Evolutionary conservation across 2,888 invertebrate species (phyloP), one percentile per base, ranked within the genome.

Genomic region (Callinectes sapidus): DNA sequence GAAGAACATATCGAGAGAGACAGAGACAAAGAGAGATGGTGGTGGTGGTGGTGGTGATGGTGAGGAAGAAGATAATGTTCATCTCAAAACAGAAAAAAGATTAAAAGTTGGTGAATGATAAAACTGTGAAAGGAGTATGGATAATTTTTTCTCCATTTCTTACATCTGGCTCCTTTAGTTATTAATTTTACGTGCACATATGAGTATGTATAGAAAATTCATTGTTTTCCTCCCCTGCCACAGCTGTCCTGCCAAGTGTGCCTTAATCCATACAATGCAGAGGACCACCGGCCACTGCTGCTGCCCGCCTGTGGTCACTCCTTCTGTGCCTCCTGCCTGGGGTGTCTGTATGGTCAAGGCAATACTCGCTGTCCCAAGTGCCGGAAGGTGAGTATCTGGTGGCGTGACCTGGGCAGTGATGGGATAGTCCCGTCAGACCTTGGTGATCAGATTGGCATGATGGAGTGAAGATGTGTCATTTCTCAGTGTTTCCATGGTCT

Each of bases 281-380:
- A 28, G 32, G 8, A 16, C 39, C 90, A 92, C 23, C 86, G 61
- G 13, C 92, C 92, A 3, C 66, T 92, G 77, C 81, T 92, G 28
- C 87, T 92, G 39, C 92, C 92, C 23, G 81, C 81, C 55, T 92
- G 92, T 88, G 92, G 92, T 16, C 92, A 92, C 77, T 81, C 90
- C 48, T 92, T 92, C 42, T 92, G 92, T 48, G 54, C 87, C 48
- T 87, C 42, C 55, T 92, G 92, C 35, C 35, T 92, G 32, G 87
- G 87, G 14, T 39, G n/a, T 23, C 81, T 92, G n/a, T n/a, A 90
- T 13, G 32, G 16, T 28, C 90, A 92, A 81, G 48, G 66, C 55
- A 92, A 90, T 35, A 54, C 18, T 16, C 13, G 10, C 5, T 92
- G 92, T 81, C 92, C 92, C 16, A 87, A 92, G 77, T 92, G 92